Conservation (phyloP, 2,113 vertebrate genomes). For the Oryzias melastigma region DNA sequence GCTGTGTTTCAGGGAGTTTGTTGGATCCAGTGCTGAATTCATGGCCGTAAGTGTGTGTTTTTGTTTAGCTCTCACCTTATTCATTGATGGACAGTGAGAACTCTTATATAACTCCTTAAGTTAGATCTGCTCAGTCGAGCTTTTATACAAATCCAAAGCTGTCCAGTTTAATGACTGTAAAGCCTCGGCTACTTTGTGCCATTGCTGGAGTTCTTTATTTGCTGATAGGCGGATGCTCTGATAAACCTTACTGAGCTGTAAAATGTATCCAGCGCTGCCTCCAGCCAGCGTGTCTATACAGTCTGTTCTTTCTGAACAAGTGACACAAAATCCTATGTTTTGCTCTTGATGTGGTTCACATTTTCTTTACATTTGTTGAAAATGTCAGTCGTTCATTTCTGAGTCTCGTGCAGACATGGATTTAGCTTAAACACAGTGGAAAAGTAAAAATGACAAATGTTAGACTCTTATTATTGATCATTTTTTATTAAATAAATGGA, state of each 20-base stretch:
- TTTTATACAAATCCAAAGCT: background rate
- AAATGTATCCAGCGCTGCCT: constrained; percentile 19
- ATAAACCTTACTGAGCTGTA: constrained; percentile 27
- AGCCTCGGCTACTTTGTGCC: background rate
- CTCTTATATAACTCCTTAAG: constrained; percentile 1
- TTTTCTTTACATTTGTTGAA: constrained; percentile 3
- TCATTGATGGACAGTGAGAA: background rate
- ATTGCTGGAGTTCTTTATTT: constrained; percentile 4
- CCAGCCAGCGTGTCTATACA: constrained; percentile 10
- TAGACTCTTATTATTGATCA: no score
- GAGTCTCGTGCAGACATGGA: no score
- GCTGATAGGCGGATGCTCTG: constrained; percentile 7
- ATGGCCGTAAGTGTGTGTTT: constrained; percentile 85
- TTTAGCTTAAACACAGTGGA: no score
- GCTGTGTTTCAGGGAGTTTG: constrained; percentile 92
- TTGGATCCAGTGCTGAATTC: constrained; percentile 91
- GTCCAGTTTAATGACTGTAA: constrained; percentile 2
- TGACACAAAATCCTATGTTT: constrained; percentile 7
- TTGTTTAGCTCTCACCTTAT: background rate
- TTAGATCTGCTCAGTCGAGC: constrained; percentile 10
- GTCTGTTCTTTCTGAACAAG: constrained; percentile 20
- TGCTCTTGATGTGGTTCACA: constrained; percentile 12
- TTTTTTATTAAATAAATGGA: no score
- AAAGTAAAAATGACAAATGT: no score
- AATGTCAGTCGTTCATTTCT: constrained; percentile 2